Evolutionary conservation across 2,113 vertebrate genomes (phyloP).

Genomic region (Rhinoptilus africanus): DNA sequence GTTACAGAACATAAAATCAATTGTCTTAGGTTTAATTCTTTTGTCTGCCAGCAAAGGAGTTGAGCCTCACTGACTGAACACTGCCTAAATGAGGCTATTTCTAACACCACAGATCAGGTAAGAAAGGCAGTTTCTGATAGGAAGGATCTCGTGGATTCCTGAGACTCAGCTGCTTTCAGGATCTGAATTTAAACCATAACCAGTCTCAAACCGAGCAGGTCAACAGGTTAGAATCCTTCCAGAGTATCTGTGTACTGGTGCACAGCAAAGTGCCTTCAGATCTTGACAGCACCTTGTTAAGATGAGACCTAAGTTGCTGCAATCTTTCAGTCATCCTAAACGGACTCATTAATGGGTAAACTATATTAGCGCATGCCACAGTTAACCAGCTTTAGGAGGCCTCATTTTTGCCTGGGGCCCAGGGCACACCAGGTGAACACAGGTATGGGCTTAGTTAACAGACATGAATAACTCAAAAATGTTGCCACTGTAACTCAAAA

Average conservation of each 20-base stretch:
- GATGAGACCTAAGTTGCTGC: background rate
- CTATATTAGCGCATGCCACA: background rate
- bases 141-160: background rate
- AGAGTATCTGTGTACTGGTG: background rate
- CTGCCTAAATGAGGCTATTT: background rate
- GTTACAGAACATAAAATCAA: background rate
- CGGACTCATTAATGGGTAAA: background rate
- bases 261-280: background rate
- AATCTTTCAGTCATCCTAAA: background rate
- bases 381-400: background rate
- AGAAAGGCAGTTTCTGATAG: background rate
- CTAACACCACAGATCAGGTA: background rate
- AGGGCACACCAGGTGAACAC: background rate
- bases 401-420: background rate
- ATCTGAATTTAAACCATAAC: background rate
- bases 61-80: background rate
- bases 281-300: background rate
- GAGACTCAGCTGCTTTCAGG: background rate
- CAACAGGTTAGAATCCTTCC: background rate
- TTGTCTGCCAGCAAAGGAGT: background rate
- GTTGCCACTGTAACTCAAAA: background rate
- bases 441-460: background rate
- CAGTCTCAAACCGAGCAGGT: background rate
- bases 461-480: background rate
- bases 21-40: background rate